Base-by-base conservation (phyloP, 1,140 invertebrate species). In the Calycopis cecrops region DNA sequence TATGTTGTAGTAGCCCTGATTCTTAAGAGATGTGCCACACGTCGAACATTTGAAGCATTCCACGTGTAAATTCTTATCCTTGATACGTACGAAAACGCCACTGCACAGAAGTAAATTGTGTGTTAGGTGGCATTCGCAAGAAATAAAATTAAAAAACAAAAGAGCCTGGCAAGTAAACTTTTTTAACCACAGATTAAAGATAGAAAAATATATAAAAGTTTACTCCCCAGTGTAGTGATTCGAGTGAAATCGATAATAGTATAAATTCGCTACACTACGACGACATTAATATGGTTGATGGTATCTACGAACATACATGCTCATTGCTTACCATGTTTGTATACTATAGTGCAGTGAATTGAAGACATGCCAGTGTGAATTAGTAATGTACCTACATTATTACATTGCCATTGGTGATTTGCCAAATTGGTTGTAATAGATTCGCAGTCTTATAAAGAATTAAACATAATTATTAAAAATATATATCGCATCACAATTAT, bases 31-130 rank as follows among this genome's bases (percentile, higher is more conserved):
- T 33, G 95, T 92, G 61, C 97, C 97, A 83, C 97, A 99, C 38
- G 96, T 98, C 44, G 95, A 92, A 85, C 97, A 99, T 85, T 97
- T 97, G 91, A 99, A 98, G 86, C 97, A 99, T 74, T 98, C 97
- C 49, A 98, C 96, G 89, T 99, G 97, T 55, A 98, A 89, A 76
- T 97, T 97, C 87, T 97, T 97, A 66, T 98, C 97, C 91, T 97
- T 97, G 85, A 98, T 97, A 73, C 96, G 93, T 38, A 97, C 96
- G 90, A 98, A 98, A 35, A 98, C 97, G 52, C 97, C 97, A 65
- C 97, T 98, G 65, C 48, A 40, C 52, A 44, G 40, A 44, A 44
- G 40, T 44, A 44, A 44, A 44, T 16, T 9, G 14, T 44, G 52
- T 50, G 33, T 35, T 33, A 35, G 48, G 48, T 35, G 48, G 48